Base-by-base conservation (phyloP, 2,888 invertebrate genomes). In the Hylaea fasciaria region DNA sequence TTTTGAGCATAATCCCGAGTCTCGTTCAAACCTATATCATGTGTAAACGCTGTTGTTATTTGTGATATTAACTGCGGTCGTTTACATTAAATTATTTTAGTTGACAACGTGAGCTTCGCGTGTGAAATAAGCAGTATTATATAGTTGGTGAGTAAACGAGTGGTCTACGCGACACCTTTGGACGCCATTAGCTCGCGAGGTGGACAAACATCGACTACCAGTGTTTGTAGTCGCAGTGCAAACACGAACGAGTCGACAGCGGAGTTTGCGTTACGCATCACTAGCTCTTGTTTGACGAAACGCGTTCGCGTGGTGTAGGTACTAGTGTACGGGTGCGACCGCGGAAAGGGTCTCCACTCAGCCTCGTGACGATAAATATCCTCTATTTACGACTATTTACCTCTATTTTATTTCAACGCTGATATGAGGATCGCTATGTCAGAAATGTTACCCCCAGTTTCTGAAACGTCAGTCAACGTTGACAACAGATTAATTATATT, bases 181-280 rank as follows among this genome's bases (percentile, higher is more conserved):
- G 64, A 54, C 81, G 80, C 91, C 90, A 92, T 92, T 91, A 91
- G 85, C 84, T 85, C 74, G 83, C 78, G 82, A 84, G 85, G 80
- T 83, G 81, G 80, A 84, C 88, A 92, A 92, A 91, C 86, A 91
- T 86, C 86, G 81, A 87, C 82, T 84, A 86, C 79, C 83, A 78
- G 78, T 91, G 86, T 91, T 91, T 91, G 84, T 87, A 73, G 85
- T 88, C 80, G 70, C 80, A 77, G 81, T 71, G 87, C 86, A 89
- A 91, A 91, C 83, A 91, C 88, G 89, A 91, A 89, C 89, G 87
- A 83, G 89, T 91, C 91, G 92, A 91, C 90, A 87, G 81, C 81
- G 73, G 73, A 85, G 91, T 91, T 91, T 91, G 91, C 87, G 91
- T 92, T 91, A 89, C 89, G 92, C 92, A 92, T 92, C 92, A 92